Conservation (phyloP, 2,888 invertebrate species). For the Latheticus oryzae region DNA sequence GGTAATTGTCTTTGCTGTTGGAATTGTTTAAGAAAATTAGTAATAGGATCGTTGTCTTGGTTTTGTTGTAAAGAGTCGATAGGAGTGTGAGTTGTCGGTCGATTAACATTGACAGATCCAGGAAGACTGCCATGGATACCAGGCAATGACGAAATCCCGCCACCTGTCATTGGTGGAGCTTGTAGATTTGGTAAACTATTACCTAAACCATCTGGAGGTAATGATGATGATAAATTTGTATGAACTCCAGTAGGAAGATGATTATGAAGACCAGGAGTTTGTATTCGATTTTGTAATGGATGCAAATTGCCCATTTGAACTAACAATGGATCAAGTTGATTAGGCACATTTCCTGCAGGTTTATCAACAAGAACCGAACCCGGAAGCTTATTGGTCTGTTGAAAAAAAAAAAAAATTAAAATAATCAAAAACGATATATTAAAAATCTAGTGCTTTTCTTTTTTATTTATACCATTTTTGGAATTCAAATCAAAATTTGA, state of each 20-base stretch:
- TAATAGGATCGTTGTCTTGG: conserved; percentile 66
- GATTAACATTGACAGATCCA: conserved; percentile 43
- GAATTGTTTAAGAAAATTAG: conserved; percentile 67
- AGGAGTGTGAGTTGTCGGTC: conserved; percentile 51
- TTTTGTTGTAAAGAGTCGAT: conserved; percentile 49
- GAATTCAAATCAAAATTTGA: too few species aligned
- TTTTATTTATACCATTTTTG: background rate
- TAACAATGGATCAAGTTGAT: conserved; percentile 67
- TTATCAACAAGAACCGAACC: conserved; percentile 57
- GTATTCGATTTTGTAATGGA: conserved; percentile 59
- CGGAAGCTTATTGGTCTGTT: conserved; percentile 62
- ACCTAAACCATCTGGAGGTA: conserved; percentile 49
- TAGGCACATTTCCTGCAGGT: conserved; percentile 54
- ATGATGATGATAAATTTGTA: conserved; percentile 44
- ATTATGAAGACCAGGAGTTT: conserved; percentile 48
- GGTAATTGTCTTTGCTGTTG: conserved; percentile 56
- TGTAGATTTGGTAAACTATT: conserved; percentile 49
- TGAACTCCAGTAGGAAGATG: conserved; percentile 48
- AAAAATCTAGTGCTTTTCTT: conserved; percentile 6
- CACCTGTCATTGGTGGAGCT: conserved; percentile 24
- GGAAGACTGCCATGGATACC: conserved; percentile 36
- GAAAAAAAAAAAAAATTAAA: conserved; percentile 36
- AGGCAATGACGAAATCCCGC: conserved; percentile 19
- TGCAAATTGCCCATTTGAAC: conserved; percentile 69
- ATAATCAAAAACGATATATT: conserved; percentile 24